Conservation (phyloP, 2,888 invertebrate genomes). For the Ophion ventricosus region DNA sequence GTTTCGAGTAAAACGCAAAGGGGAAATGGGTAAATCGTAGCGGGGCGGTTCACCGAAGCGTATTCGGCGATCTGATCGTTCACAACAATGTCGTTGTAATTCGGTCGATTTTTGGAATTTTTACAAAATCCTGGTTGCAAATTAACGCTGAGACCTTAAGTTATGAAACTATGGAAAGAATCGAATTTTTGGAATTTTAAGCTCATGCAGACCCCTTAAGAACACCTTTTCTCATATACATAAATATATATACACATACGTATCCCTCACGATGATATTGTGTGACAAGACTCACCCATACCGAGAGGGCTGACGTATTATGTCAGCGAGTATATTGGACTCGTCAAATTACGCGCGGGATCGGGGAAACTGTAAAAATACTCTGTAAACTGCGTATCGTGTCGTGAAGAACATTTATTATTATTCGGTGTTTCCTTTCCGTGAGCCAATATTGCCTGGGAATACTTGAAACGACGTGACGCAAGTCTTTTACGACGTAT, state of each 20-base stretch:
- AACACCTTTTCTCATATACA: no score
- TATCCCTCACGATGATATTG: slow-evolving; percentile 30
- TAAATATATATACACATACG: no score
- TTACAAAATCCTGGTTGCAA: not conserved
- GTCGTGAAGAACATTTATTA: slow-evolving; percentile 10
- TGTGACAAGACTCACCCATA: not conserved
- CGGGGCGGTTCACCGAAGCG: no score
- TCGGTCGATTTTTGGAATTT: not conserved
- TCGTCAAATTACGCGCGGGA: slow-evolving; percentile 49
- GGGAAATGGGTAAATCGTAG: no score
- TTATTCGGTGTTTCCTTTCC: slow-evolving; percentile 10
- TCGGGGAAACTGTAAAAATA: slow-evolving; percentile 47
- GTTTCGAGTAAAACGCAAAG: no score
- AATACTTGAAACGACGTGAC: slow-evolving; percentile 2
- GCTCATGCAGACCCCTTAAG: no score
- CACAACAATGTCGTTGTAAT: no score
- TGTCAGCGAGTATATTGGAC: not conserved
- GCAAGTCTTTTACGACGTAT: not conserved
- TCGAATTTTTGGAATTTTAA: no score
- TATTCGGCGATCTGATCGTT: no score
- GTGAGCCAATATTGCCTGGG: slow-evolving; percentile 5
- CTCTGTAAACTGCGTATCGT: slow-evolving; percentile 35
- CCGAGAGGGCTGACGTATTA: slow-evolving; percentile 4
- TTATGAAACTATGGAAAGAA: no score
- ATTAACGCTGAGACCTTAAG: no score